A percentile compares a stretch with the other conserved stretches of the same genome.
Evolutionary conservation across 2,113 vertebrate species (phyloP).

Genomic region (Podiceps cristatus): DNA sequence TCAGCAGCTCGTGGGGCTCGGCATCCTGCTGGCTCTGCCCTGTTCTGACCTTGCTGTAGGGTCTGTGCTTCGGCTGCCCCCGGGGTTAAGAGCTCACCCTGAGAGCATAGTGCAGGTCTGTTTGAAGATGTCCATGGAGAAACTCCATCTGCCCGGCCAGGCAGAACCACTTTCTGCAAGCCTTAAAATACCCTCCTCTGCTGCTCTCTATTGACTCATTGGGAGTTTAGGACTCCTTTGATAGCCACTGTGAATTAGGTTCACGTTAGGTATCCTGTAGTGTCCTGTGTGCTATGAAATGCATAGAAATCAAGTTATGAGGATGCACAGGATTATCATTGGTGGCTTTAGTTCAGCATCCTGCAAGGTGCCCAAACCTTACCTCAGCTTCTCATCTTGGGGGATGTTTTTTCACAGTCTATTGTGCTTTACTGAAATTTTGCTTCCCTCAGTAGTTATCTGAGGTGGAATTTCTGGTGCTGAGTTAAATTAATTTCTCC

Average conservation of each 20-base stretch:
- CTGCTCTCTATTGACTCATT: neutral
- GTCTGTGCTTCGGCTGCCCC: accelerated
- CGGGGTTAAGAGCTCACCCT: neutral
- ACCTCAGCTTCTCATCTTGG: neutral
- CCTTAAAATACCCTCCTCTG: neutral
- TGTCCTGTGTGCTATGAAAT: neutral
- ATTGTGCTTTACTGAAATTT: neutral
- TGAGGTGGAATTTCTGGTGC: neutral
- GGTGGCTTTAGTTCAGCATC: neutral
- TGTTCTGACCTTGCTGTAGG: neutral
- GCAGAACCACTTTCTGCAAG: neutral
- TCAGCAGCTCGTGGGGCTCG: neutral
- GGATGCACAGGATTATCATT: neutral
- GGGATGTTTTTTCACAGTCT: neutral
- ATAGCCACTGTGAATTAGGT: neutral
- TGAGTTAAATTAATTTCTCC: neutral
- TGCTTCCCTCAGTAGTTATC: neutral
- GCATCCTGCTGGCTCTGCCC: neutral
- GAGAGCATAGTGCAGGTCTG: accelerated
- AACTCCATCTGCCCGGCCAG: neutral
- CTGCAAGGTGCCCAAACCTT: neutral
- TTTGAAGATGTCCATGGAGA: neutral
- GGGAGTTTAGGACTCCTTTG: neutral
- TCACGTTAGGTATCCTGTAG: neutral
- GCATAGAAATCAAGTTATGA: neutral